phyloP scores from a whole-genome alignment of 2,113 vertebrate species.

The Pantherophis guttatus region DNA sequence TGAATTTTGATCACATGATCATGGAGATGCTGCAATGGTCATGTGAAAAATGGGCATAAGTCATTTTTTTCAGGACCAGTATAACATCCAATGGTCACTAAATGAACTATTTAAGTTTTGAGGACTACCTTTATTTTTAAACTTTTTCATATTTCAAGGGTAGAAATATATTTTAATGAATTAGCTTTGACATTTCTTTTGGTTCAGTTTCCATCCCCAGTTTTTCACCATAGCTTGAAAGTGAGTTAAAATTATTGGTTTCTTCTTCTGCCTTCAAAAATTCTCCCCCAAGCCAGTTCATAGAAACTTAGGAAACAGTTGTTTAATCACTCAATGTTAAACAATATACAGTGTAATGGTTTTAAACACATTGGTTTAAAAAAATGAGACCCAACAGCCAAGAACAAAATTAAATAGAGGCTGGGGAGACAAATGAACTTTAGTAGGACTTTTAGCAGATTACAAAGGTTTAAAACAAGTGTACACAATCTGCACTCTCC shows the following conservation, averaged over 20 bases:
- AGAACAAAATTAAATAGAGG: no score
- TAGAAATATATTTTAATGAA: not conserved
- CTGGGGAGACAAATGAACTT: not conserved
- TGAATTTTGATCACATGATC: not conserved
- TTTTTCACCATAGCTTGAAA: not conserved
- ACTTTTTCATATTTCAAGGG: not conserved
- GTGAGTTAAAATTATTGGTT: not conserved
- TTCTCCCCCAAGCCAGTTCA: not conserved
- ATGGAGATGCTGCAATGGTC: not conserved
- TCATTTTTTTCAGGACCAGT: not conserved
- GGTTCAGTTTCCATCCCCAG: not conserved
- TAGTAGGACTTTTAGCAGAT: not conserved
- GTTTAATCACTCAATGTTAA: no score
- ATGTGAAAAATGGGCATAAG: not conserved
- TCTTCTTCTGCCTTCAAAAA: not conserved
- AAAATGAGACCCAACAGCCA: no score
- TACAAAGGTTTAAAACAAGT: not conserved
- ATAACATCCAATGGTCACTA: not conserved
- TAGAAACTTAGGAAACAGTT: not conserved
- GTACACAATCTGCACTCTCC: not conserved
- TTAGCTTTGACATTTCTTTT: not conserved
- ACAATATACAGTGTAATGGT: no score
- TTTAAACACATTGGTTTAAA: no score
- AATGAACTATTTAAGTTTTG: not conserved
- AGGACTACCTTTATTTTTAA: not conserved